phyloP scores from a whole-genome alignment of 2,113 vertebrate genomes.

The Empidonax alnorum region DNA sequence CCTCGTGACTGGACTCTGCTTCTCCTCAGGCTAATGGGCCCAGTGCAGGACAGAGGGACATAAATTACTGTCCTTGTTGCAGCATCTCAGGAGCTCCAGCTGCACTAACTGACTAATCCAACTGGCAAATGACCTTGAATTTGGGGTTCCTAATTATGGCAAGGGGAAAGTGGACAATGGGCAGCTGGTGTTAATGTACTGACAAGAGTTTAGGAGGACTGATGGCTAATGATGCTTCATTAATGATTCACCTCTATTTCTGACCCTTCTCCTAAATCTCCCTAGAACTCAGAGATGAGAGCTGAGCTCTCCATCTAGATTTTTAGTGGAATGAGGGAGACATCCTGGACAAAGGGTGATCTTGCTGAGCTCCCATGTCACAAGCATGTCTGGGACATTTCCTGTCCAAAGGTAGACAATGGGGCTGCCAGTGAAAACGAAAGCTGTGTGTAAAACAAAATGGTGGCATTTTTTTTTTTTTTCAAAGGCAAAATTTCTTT shows the following conservation, averaged over 20 bases:
- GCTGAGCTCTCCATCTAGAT: not conserved
- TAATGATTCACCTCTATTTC: not conserved
- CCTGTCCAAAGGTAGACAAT: not conserved
- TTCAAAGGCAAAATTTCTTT: not conserved
- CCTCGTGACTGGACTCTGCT: not conserved
- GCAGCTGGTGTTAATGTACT: not conserved
- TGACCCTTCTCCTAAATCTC: not conserved
- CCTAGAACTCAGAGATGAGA: not conserved
- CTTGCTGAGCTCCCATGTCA: not conserved
- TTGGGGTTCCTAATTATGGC: not conserved
- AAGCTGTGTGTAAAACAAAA: not conserved
- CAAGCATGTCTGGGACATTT: not conserved
- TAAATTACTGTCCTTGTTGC: not conserved
- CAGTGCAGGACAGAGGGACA: not conserved
- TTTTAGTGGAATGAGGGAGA: not conserved
- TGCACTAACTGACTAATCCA: not conserved
- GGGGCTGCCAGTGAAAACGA: not conserved
- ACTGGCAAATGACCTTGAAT: not conserved
- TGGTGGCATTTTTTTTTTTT: not conserved
- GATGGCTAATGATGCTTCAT: not conserved
- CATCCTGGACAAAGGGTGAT: not conserved
- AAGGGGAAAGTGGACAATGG: not conserved
- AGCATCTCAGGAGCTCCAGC: not conserved
- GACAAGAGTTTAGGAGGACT: not conserved
- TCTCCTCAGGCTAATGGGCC: not conserved